Conservation (phyloP, 1,140 invertebrate genomes). For the Bombus difficillimus region DNA sequence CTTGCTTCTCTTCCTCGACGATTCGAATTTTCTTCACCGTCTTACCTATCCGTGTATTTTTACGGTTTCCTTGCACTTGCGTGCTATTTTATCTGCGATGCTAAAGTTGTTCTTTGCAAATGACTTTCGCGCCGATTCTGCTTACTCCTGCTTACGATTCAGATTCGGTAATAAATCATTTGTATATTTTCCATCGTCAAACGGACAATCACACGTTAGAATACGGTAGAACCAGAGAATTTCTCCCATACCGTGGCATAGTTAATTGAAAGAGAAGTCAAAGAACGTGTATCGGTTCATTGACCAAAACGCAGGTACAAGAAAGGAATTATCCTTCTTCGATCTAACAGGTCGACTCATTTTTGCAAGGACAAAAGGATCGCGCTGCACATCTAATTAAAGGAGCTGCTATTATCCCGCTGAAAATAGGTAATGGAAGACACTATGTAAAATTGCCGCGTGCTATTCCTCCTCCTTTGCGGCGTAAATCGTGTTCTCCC, state of each 20-base stretch:
- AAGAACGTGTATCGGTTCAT: too few species aligned
- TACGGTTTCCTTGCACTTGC: too few species aligned
- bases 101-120: background rate
- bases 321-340: slow-evolving; percentile 8
- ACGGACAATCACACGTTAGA: too few species aligned
- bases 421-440: slow-evolving; percentile 62
- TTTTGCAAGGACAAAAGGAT: slow-evolving; percentile 53
- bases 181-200: too few species aligned
- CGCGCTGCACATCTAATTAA: slow-evolving; percentile 64
- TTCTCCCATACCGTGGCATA: too few species aligned
- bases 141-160: background rate
- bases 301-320: too few species aligned
- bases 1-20: background rate
- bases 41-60: background rate
- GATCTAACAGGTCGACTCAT: background rate
- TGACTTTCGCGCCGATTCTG: background rate
- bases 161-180: too few species aligned
- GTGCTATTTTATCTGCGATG: background rate
- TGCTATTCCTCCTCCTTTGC: slow-evolving; percentile 32
- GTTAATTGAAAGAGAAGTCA: too few species aligned
- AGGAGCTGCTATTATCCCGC: slow-evolving; percentile 58
- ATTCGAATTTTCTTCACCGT: background rate
- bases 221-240: too few species aligned
- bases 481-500: slow-evolving; percentile 52
- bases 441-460: slow-evolving; percentile 60